phyloP scores from a whole-genome alignment of 2,888 invertebrate species.

The Neoitamus cyanurus region DNA sequence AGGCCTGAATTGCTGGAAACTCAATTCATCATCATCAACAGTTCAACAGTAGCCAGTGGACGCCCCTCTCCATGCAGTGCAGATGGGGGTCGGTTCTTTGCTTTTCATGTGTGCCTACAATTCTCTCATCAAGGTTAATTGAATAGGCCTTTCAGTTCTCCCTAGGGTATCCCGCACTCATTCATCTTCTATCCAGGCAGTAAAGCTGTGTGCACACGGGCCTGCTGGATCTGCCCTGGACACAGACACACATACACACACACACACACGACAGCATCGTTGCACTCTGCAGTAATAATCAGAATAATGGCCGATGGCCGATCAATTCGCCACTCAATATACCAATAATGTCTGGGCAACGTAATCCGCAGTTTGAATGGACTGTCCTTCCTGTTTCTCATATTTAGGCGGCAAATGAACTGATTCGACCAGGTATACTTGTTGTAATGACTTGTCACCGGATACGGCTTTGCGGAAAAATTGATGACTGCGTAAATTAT shows the following conservation, averaged over 20 bases:
- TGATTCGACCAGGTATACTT: conserved; percentile 35
- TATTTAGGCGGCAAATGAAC: conserved; percentile 44
- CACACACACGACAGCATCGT: not conserved
- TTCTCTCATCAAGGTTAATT: conserved; percentile 50
- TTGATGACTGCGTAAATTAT: conserved; percentile 40
- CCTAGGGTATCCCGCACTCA: conserved; percentile 41
- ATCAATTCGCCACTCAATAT: conserved; percentile 52
- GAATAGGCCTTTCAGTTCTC: conserved; percentile 49
- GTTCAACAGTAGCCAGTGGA: conserved; percentile 19
- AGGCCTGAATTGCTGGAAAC: conserved; percentile 48
- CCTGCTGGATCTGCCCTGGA: not conserved
- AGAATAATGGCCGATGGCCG: conserved; percentile 52
- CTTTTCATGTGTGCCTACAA: conserved; percentile 47
- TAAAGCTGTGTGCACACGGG: conserved; percentile 4
- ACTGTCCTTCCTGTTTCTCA: conserved; percentile 47
- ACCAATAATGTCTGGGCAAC: conserved; percentile 48
- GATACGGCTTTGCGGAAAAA: conserved; percentile 38
- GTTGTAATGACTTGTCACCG: conserved; percentile 45
- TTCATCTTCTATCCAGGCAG: conserved; percentile 42
- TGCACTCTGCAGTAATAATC: conserved; percentile 51
- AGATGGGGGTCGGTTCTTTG: conserved; percentile 18
- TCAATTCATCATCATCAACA: conserved; percentile 52
- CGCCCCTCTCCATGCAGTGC: not conserved
- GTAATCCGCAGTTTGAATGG: conserved; percentile 49
- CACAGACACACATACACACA: not conserved